Conservation (phyloP, 2,888 invertebrate species). For the Patella ulyssiponensis region DNA sequence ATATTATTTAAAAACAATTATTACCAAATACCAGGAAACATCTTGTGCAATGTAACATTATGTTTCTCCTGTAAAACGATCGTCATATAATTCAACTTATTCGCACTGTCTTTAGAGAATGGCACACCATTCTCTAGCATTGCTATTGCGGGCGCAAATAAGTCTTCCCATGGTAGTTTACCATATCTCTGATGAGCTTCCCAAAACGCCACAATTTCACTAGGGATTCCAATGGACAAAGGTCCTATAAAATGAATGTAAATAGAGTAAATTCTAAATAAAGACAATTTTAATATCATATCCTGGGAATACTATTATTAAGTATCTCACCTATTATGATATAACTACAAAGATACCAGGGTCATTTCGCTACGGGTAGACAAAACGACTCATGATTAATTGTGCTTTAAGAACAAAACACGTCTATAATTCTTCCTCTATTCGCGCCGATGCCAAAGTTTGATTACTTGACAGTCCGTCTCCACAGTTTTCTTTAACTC, state of each 20-base stretch:
- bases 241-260: slow-evolving; percentile 52
- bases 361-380: no score
- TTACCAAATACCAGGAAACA: slow-evolving; percentile 30
- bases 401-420: no score
- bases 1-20: not conserved
- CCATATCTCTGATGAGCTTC: slow-evolving; percentile 83
- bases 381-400: no score
- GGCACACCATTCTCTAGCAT: slow-evolving; percentile 82
- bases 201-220: slow-evolving; percentile 89
- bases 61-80: not conserved
- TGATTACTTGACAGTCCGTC: no score
- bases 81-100: slow-evolving; percentile 32
- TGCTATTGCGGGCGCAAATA: slow-evolving; percentile 85
- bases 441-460: no score
- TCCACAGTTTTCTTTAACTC: no score
- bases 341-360: no score
- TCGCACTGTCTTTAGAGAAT: slow-evolving; percentile 47
- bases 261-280: no score
- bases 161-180: slow-evolving; percentile 82
- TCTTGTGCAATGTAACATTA: not conserved
- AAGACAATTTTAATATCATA: no score
- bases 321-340: no score
- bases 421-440: no score
- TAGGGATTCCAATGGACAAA: slow-evolving; percentile 87
- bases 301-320: no score